A percentile compares a stretch with the other conserved stretches of the same genome.
Evolutionary conservation across 2,797 vertebrate species (phyloP).

Genomic region (Coccyzus lansbergi): DNA sequence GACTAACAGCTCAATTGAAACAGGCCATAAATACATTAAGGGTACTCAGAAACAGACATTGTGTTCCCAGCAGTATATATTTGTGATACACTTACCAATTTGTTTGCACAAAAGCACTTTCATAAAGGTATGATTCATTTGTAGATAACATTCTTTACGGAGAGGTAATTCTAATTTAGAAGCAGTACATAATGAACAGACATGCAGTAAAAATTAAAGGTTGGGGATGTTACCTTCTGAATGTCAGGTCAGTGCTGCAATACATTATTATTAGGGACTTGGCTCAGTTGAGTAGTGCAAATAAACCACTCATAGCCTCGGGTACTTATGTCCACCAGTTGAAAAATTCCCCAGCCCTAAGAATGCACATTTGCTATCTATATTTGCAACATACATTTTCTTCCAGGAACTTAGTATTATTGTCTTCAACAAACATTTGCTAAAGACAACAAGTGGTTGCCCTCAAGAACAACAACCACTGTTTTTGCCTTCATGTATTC

Average conservation of each 20-base stretch:
- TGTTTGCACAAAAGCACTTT: not conserved
- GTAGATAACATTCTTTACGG: not conserved
- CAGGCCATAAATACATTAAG: not conserved
- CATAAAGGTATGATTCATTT: not conserved
- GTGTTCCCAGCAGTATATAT: not conserved
- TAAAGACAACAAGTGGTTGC: not conserved
- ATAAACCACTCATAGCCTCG: not conserved
- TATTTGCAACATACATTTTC: not conserved
- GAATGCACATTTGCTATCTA: not conserved
- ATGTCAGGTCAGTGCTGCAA: not conserved
- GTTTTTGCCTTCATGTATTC: not conserved
- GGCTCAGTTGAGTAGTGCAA: not conserved
- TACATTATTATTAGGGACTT: not conserved
- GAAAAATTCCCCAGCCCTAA: accelerated
- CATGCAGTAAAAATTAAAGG: not conserved
- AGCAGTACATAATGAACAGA: not conserved
- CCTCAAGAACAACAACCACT: not conserved
- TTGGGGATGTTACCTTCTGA: not conserved
- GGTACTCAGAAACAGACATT: not conserved
- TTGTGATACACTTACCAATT: not conserved
- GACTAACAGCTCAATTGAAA: not conserved
- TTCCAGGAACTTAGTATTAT: not conserved
- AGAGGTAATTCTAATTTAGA: not conserved
- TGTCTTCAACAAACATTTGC: not conserved
- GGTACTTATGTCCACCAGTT: not conserved